Evolutionary conservation across 2,113 vertebrate species (phyloP).

Genomic region (Mixornis gularis): DNA sequence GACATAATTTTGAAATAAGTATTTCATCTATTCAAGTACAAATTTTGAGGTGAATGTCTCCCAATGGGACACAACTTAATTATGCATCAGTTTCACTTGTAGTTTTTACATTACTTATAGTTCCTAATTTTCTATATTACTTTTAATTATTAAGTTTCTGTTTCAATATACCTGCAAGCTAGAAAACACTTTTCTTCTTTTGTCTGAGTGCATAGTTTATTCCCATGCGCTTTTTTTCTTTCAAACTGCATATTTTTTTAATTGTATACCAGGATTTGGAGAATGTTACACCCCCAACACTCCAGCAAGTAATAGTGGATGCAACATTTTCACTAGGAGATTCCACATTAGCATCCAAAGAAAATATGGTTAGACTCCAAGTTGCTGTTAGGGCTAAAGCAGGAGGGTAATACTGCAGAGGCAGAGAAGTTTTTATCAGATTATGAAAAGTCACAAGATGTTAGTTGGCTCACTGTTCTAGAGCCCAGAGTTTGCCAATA

Average conservation of each 20-base stretch:
- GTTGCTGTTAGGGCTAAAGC: neutral
- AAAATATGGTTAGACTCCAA: neutral
- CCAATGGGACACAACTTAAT: conserved; percentile 13
- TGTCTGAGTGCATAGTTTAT: neutral
- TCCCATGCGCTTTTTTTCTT: neutral
- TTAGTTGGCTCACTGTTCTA: neutral
- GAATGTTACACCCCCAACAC: neutral
- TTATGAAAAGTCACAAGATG: neutral
- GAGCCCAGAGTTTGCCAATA: neutral
- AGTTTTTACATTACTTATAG: neutral
- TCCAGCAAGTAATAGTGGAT: neutral
- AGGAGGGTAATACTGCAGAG: neutral
- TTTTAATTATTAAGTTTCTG: conserved; percentile 31
- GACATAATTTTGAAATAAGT: neutral
- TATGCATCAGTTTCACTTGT: conserved; percentile 18
- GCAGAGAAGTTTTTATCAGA: neutral
- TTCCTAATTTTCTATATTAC: conserved; percentile 14
- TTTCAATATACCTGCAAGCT: conserved; percentile 17
- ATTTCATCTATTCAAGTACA: neutral
- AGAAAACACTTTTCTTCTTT: conserved; percentile 8
- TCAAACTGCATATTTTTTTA: neutral
- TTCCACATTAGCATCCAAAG: neutral
- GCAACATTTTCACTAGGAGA: neutral
- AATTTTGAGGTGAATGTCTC: conserved; percentile 11
- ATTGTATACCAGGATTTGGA: neutral